These are phyloP conservation scores for Pseudococcus viburni DNA, from an alignment of 2,888 invertebrate species.

Conservation along the genomic window DNA sequence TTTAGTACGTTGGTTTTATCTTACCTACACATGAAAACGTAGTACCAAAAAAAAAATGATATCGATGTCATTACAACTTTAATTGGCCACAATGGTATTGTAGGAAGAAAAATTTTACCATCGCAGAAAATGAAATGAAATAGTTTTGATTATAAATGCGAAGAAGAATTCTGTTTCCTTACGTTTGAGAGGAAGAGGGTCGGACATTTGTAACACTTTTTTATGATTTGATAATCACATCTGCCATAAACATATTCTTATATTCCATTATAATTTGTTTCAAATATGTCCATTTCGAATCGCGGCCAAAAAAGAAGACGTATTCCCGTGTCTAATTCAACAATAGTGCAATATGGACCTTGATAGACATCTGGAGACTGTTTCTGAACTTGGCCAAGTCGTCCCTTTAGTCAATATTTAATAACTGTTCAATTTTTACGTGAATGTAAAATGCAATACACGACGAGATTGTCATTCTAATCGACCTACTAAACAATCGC, in stretches of 20 bases:
- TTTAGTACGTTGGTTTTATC: slow-evolving; percentile 12
- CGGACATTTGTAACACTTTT: slow-evolving; percentile 62
- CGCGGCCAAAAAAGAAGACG: slow-evolving; percentile 48
- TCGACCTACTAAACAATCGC: slow-evolving; percentile 60
- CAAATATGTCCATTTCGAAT: slow-evolving; percentile 64
- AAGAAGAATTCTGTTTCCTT: neutral
- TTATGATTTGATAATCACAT: slow-evolving; percentile 61
- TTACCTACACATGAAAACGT: neutral
- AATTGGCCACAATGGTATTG: slow-evolving; percentile 41
- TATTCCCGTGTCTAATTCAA: slow-evolving; percentile 65
- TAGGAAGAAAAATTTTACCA: slow-evolving; percentile 12
- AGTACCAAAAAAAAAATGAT: neutral
- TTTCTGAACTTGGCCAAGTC: slow-evolving; percentile 52
- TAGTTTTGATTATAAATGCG: slow-evolving; percentile 46
- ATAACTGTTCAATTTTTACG: slow-evolving; percentile 56
- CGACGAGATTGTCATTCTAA: slow-evolving; percentile 61
- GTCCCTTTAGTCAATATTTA: slow-evolving; percentile 62
- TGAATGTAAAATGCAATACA: neutral
- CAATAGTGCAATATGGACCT: slow-evolving; percentile 62
- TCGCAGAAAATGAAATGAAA: slow-evolving; percentile 40
- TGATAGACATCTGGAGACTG: slow-evolving; percentile 57
- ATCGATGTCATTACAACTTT: slow-evolving; percentile 62
- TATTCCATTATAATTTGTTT: slow-evolving; percentile 65
- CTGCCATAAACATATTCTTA: slow-evolving; percentile 63
- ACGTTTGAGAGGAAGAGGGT: neutral